Base-by-base conservation (phyloP, 1,140 invertebrate genomes). In the Drosophila repleta region DNA sequence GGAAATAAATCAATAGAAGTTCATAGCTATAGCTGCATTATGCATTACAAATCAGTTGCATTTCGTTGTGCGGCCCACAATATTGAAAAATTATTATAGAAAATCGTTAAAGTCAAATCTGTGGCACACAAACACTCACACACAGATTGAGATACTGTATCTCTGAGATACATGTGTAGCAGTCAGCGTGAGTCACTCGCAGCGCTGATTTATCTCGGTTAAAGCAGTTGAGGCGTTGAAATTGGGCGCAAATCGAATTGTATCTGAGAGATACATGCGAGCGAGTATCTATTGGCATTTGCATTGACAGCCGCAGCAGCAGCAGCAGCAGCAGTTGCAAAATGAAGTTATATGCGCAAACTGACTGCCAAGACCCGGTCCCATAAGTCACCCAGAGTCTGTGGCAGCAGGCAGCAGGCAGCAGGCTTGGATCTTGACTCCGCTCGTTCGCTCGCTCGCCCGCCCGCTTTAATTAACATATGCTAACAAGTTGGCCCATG, bases 401-500 rank as follows among this genome's bases (percentile, higher is more conserved):
- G 52, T 77, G 81, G 76, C 76, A 83, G 69, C 81, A 74, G 81
- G 80, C 81, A 84, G 76, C 81, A 79, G 79, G 80, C 81, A 76
- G 26, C 81, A 55, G 77, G 52, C 63, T 45, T 37, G 29, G 70
- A 45, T 66, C 67, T 65, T 51, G 66, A 35, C 68, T 72, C 53
- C 61, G 65, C 39, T 43, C 2, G n/a, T 7, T 17, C 39, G 13
- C 6, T 41, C 13, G 39, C 39, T 37, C 60, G 64, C 58, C 79
- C 81, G 81, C 81, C 81, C 82, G 81, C 81, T 87, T 87, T 87
- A 87, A 87, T 87, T 87, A 87, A 87, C 82, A 87, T 87, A 87
- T 87, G 82, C 82, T 87, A 87, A 87, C 83, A 87, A 87, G 82
- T 87, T 87, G 82, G 78, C 78, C 62, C 82, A 78, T 61, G 82